Evolutionary conservation across 1,140 invertebrate genomes (phyloP), one percentile per base, ranked within the genome.

Genomic region (Eupristina koningsbergeri): DNA sequence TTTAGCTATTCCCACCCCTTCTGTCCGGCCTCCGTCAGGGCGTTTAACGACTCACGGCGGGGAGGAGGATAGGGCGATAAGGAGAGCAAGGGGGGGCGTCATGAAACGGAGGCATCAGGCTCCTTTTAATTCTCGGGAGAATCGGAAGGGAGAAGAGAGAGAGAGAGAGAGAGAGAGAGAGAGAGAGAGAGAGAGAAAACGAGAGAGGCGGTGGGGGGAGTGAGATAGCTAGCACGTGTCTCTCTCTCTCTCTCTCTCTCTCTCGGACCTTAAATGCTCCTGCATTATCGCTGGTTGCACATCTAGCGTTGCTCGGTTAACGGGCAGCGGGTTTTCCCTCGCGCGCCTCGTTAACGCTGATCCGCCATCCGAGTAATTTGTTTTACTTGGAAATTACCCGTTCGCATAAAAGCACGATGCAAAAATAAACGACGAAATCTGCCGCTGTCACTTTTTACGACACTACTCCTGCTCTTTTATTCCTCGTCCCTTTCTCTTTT

Each of bases 301-400:
- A 83, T 83, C 81, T 15, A 31, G 45, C 34, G 26, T 47, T 47
- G 19, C 31, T 50, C 39, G 39, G 0, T n/a, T 22, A 63, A n/a
- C 67, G 8, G 47, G 3, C n/a, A 53, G 45, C 19, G 36, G 47
- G 39, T 50, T 77, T 67, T 77, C 50, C 75, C 34, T 75, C 76
- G 50, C 47, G 13, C 75, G 22, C 74, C 81, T 83, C 74, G 74
- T 83, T 77, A 83, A 77, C 73, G 47, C 81, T 53, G 41, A 17
- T 22, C 13, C 58, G 58, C 9, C 41, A 58, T 15, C 41, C 45
- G 61, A 69, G 31, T 58, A 67, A 82, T 67, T 81, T 82, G 63
- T 82, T 82, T 69, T 82, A 76, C 81, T 76, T 77, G 63, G 58
- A 77, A 82, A 82, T 82, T 76, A 74, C 73, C 47, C 73, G 50